Conservation (phyloP, 2,888 invertebrate genomes). For the Drosophila gaucha region DNA sequence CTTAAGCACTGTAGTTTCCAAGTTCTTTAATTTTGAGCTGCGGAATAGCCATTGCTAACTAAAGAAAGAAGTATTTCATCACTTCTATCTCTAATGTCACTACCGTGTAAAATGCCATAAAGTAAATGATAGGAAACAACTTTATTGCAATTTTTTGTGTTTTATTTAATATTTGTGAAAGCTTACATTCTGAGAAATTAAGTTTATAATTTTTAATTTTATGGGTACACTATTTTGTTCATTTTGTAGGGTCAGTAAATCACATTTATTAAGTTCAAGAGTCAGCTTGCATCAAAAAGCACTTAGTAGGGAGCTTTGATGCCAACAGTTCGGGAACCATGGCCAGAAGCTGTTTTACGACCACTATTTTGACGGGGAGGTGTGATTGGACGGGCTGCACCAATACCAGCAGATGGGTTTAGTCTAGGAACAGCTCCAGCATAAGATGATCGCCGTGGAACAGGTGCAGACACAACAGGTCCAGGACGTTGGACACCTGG, state of each 20-base stretch:
- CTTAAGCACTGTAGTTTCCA: too few species aligned
- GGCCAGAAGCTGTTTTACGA: not conserved
- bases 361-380: conserved; percentile 1
- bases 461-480: not conserved
- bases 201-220: not conserved
- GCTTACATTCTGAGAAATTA: not conserved
- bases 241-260: not conserved
- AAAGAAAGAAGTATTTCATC: too few species aligned
- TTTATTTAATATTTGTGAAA: conserved; percentile 27
- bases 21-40: too few species aligned
- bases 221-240: not conserved
- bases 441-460: not conserved
- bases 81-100: too few species aligned
- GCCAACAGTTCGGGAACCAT: not conserved
- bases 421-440: not conserved
- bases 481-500: not conserved
- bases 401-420: not conserved
- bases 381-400: not conserved
- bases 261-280: not conserved
- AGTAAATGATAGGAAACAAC: too few species aligned
- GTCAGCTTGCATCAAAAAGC: not conserved
- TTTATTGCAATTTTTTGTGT: too few species aligned
- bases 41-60: too few species aligned
- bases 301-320: conserved; percentile 4
- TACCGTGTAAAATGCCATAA: too few species aligned